Percentiles rank a stretch among this genome's conserved stretches.
Conservation (phyloP, 2,888 invertebrate genomes). For the Microctonus aethiopoides region DNA sequence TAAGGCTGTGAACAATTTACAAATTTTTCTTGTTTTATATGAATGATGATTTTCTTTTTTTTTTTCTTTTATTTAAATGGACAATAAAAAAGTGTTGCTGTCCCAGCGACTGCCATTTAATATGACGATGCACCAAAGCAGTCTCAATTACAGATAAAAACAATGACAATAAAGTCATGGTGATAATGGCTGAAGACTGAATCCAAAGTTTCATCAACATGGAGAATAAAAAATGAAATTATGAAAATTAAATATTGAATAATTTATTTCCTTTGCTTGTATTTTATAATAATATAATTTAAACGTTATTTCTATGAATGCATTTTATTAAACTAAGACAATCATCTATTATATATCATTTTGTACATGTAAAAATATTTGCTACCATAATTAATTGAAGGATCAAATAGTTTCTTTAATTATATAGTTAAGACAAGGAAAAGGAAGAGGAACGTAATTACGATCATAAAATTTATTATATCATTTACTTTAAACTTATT, state of each 20-base stretch:
- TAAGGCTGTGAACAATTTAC: constrained; percentile 51
- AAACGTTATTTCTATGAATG: constrained; percentile 44
- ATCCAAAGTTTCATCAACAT: constrained; percentile 31
- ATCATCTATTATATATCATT: constrained; percentile 55
- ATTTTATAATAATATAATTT: neutral
- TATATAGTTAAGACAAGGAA: neutral
- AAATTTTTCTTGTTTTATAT: neutral
- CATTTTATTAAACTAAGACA: constrained; percentile 57
- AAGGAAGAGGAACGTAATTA: neutral
- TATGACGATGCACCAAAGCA: constrained; percentile 42
- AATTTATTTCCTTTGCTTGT: neutral
- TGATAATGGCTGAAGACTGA: constrained; percentile 37
- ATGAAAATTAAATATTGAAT: constrained; percentile 9
- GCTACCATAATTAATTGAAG: constrained; percentile 43
- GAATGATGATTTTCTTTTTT: neutral
- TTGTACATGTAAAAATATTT: constrained; percentile 66
- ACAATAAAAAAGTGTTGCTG: neutral
- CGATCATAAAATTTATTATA: constrained; percentile 22
- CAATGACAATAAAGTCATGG: constrained; percentile 19
- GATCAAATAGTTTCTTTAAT: neutral
- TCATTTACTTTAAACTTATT: constrained; percentile 2
- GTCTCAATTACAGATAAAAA: constrained; percentile 41
- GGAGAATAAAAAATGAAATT: constrained; percentile 31
- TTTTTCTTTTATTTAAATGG: too few species aligned
- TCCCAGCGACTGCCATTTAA: neutral